These are phyloP conservation scores for Drosophila elegans DNA, from an alignment of 1,140 invertebrate species.

Conservation along the genomic window DNA sequence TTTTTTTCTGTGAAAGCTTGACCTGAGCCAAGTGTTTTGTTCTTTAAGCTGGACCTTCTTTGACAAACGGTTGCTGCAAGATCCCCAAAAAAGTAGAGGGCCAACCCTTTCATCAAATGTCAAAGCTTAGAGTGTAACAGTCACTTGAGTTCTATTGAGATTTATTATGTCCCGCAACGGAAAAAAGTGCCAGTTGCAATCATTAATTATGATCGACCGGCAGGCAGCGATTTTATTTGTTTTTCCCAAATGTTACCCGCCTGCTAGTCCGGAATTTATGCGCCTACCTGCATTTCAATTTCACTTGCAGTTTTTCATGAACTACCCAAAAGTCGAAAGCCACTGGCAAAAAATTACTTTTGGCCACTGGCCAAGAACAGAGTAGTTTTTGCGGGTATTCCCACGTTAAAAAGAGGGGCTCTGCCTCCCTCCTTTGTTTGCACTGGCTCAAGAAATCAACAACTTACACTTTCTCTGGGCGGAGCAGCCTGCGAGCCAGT, in stretches of 20 bases:
- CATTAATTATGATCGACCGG: slow-evolving; percentile 74
- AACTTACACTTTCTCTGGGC: slow-evolving; percentile 73
- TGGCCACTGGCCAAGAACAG: slow-evolving; percentile 42
- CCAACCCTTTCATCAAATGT: slow-evolving; percentile 77
- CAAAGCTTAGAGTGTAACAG: slow-evolving; percentile 72
- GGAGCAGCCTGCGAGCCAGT: slow-evolving; percentile 48
- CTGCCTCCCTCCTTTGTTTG: slow-evolving; percentile 24
- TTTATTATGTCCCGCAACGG: slow-evolving; percentile 48
- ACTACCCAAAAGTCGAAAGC: slow-evolving; percentile 6
- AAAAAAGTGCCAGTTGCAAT: slow-evolving; percentile 26
- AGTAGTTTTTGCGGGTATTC: slow-evolving; percentile 13
- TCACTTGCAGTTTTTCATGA: slow-evolving; percentile 61
- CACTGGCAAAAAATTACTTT: slow-evolving; percentile 19
- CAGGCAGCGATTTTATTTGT: slow-evolving; percentile 59
- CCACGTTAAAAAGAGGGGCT: slow-evolving; percentile 2
- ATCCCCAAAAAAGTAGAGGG: background rate
- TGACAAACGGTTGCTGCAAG: slow-evolving; percentile 70
- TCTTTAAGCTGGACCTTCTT: slow-evolving; percentile 41
- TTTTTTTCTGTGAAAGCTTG: slow-evolving; percentile 3
- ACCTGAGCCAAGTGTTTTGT: slow-evolving; percentile 20
- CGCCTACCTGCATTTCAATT: slow-evolving; percentile 70
- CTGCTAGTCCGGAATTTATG: slow-evolving; percentile 55
- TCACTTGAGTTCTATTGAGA: slow-evolving; percentile 81
- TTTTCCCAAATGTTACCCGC: slow-evolving; percentile 22
- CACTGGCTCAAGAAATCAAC: slow-evolving; percentile 54